A percentile compares a stretch with the other conserved stretches of the same genome.
Conservation (phyloP, 2,113 vertebrate species). For the Sialia sialis region DNA sequence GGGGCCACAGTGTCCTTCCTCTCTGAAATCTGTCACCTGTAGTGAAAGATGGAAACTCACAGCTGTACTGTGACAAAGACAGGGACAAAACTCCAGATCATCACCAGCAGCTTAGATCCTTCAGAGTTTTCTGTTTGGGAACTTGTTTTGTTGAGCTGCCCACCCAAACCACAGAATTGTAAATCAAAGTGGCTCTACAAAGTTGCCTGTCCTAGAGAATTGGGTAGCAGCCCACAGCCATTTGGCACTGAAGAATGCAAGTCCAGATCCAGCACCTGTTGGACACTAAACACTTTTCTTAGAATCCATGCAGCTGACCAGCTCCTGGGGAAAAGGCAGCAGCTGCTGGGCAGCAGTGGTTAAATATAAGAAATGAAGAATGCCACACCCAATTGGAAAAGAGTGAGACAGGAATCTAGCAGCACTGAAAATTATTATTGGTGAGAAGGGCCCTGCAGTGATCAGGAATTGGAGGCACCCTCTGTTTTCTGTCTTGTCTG, state of each 20-base stretch:
- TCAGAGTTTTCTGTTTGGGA: neutral
- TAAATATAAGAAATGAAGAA: slow-evolving; percentile 39
- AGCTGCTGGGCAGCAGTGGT: slow-evolving; percentile 24
- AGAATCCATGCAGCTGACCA: slow-evolving; percentile 2
- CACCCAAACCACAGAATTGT: neutral
- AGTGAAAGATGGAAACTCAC: neutral
- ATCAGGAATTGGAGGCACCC: neutral
- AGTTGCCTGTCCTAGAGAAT: neutral
- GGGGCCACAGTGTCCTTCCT: neutral
- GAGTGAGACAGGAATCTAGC: neutral
- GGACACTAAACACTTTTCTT: slow-evolving; percentile 31
- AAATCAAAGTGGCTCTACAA: neutral
- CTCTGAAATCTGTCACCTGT: neutral
- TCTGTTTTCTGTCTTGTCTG: neutral
- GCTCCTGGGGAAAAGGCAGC: neutral
- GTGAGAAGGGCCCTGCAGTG: neutral
- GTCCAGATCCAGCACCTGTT: slow-evolving; percentile 44
- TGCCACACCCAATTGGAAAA: neutral
- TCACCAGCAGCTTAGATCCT: neutral
- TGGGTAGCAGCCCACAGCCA: neutral
- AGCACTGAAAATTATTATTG: neutral
- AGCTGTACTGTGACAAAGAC: neutral
- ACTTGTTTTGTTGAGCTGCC: neutral
- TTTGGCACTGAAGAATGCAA: neutral
- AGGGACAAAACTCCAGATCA: neutral